Evolutionary conservation across 1,140 invertebrate genomes (phyloP).

Genomic region (Papilio glaucus): DNA sequence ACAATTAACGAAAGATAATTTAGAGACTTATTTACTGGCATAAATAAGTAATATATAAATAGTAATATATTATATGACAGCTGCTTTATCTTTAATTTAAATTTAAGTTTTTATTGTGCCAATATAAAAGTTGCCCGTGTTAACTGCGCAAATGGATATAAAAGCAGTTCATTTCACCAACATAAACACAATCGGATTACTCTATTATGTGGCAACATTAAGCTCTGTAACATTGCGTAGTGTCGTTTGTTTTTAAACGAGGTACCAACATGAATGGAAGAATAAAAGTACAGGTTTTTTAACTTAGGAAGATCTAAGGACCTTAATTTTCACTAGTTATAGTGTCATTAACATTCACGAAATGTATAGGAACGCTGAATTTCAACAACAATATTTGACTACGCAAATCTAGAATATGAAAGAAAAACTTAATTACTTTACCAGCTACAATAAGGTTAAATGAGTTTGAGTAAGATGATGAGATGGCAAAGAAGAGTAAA

Average conservation of each 20-base stretch:
- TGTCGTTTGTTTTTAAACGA: conserved; percentile 35
- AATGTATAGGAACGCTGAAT: too few relatives aligned
- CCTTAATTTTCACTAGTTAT: not conserved
- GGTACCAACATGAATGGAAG: not conserved
- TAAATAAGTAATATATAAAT: too few relatives aligned
- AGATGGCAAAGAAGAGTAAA: too few relatives aligned
- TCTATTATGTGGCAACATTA: conserved; percentile 50
- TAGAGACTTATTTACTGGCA: too few relatives aligned
- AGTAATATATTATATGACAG: too few relatives aligned
- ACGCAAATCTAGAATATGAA: too few relatives aligned
- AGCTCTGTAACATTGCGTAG: conserved; percentile 44
- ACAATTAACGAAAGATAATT: too few relatives aligned
- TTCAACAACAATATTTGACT: too few relatives aligned
- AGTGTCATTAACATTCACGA: too few relatives aligned
- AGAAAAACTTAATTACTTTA: too few relatives aligned
- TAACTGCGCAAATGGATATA: conserved; percentile 36
- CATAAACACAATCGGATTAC: conserved; percentile 54
- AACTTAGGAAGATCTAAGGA: not conserved
- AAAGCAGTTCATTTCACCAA: conserved; percentile 43
- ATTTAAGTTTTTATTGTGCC: not conserved
- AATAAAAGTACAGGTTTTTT: not conserved
- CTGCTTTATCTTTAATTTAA: not conserved
- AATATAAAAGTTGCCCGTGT: not conserved
- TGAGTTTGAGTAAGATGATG: too few relatives aligned
- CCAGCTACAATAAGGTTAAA: too few relatives aligned